Base-by-base conservation (phyloP, 2,113 vertebrate genomes). In the Dermatemys mawii region DNA sequence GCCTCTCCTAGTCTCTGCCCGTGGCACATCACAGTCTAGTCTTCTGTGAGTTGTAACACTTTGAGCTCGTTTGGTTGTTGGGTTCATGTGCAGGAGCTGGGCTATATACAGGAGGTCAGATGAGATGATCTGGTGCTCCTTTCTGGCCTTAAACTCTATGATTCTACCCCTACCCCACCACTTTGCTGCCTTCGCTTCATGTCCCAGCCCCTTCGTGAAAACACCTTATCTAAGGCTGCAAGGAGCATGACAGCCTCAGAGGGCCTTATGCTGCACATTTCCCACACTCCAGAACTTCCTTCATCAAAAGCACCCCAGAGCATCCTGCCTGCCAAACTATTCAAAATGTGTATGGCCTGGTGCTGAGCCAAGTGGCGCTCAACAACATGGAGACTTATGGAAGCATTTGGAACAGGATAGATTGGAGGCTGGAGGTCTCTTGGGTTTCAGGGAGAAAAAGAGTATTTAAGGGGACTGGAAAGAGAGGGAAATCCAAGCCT, bases 401-500 rank as follows among this genome's bases (percentile, higher is more conserved):
- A 95, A 97, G 78, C 89, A 92, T 97, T 96, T 95, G 95, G 91
- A 95, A 81, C 46, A 90, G 87, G 87, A 88, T 84, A 93, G 94
- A 97, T 96, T 96, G 95, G 95, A 94, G 83, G 83, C 81, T 93
- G 89, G 83, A 94, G 96, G 92, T 90, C 88, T 96, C 93, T 95
- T 95, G 95, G 83, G 84, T 95, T 96, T 96, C 95, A 91, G 93
- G 81, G 84, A 96, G 89, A 83, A 94, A 96, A 94, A 84, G 27
- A 86, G 90, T 94, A 96, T 97, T 96, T 96, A 96, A 92, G 86
- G 86, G 81, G 83, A 70, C 93, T 88, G 11, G 57, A 94, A 96
- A 87, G 93, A 95, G 83, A 78, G 95, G 95, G 93, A 97, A 96
- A 97, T 96, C 87, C 6, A 95, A 96, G 92, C 94, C 94, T 92